Evolutionary conservation across 2,797 vertebrate species (phyloP).

Genomic region (Sebastolobus alascanus): DNA sequence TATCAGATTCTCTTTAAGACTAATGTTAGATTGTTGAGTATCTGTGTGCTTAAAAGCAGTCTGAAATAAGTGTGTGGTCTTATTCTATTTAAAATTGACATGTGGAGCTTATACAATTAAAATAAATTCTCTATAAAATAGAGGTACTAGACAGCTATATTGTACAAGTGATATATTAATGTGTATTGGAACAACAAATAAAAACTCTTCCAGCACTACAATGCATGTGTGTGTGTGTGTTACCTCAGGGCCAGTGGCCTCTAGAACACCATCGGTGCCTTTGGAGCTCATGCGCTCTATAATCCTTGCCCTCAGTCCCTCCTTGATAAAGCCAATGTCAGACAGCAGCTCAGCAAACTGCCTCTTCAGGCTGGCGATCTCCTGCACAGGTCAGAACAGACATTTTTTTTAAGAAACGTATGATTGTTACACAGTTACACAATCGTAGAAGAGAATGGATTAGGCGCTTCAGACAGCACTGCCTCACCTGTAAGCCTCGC

Average conservation of each 20-base stretch:
- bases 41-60: not conserved
- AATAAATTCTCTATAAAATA: not conserved
- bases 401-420: no score
- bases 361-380: constrained; percentile 96
- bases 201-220: not conserved
- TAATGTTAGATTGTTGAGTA: not conserved
- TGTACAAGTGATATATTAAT: not conserved
- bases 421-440: no score
- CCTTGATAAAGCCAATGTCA: constrained; percentile 97
- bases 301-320: constrained; percentile 91
- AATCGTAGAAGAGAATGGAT: not conserved
- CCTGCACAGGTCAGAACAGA: constrained; percentile 79
- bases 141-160: not conserved
- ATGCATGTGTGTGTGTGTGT: not conserved
- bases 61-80: not conserved
- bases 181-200: not conserved
- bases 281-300: constrained; percentile 91
- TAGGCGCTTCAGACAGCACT: not conserved
- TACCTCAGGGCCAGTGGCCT: constrained; percentile 95
- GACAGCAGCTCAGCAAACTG: constrained; percentile 98
- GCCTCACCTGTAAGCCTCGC: constrained; percentile 90
- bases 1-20: not conserved
- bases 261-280: constrained; percentile 91
- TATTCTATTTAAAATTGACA: not conserved
- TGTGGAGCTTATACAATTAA: not conserved